These are phyloP conservation scores for Osmerus mordax DNA, from an alignment of 2,113 vertebrate species.

Conservation along the genomic window DNA sequence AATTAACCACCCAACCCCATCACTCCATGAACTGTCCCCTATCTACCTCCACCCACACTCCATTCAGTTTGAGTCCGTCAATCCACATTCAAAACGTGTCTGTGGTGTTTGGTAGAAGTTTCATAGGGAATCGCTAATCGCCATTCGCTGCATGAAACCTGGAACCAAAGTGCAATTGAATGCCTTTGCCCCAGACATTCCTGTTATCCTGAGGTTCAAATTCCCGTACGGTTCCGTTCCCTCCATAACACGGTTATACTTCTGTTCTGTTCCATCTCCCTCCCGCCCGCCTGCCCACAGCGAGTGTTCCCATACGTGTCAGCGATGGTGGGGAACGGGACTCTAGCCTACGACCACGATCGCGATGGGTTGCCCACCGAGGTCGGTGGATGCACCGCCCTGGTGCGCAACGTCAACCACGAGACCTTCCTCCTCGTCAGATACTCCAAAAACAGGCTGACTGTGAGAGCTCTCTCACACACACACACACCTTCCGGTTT, in stretches of 20 bases:
- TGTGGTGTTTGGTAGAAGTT: no score
- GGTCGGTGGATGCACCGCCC: slow-evolving; percentile 85
- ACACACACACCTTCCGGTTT: slow-evolving; percentile 38
- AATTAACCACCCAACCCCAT: neutral
- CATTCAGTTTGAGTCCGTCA: no score
- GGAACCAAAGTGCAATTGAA: neutral
- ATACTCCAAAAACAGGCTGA: slow-evolving; percentile 84
- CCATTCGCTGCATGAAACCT: no score
- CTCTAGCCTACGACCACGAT: slow-evolving; percentile 84
- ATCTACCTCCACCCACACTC: neutral
- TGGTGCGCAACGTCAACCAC: slow-evolving; percentile 81
- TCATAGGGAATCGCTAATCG: no score
- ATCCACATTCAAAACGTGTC: neutral
- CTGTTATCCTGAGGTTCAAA: neutral
- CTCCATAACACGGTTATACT: neutral
- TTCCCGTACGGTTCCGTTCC: neutral
- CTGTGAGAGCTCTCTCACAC: slow-evolving; percentile 66
- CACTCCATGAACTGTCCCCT: neutral
- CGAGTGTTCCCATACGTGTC: slow-evolving; percentile 87
- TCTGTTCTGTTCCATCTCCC: neutral
- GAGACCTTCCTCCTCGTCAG: slow-evolving; percentile 90
- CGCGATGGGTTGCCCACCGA: slow-evolving; percentile 83
- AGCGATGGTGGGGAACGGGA: slow-evolving; percentile 92
- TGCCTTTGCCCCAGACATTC: neutral
- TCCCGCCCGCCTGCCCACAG: slow-evolving; percentile 54